These are phyloP conservation scores for Rhinophrynus dorsalis DNA, from an alignment of 2,797 vertebrate species.

Conservation along the genomic window DNA sequence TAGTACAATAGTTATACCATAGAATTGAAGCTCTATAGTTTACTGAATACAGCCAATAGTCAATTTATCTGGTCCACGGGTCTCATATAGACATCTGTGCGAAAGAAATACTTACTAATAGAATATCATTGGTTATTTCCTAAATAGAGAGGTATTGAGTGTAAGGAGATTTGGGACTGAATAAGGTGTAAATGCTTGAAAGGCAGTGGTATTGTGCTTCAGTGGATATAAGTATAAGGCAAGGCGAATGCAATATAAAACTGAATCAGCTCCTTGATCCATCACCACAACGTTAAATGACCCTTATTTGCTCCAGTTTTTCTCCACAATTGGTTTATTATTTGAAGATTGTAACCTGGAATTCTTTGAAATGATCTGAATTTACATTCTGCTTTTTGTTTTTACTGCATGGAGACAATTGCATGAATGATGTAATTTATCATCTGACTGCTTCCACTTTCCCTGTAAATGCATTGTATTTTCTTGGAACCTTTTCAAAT, in stretches of 20 bases:
- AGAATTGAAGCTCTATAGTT: no score
- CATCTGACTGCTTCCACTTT: conserved; percentile 46
- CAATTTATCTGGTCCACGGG: no score
- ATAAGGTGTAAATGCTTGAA: conserved; percentile 25
- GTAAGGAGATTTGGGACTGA: no score
- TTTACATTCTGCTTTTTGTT: conserved; percentile 17
- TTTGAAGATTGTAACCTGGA: conserved; percentile 28
- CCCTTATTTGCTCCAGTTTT: conserved; percentile 30
- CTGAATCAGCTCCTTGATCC: conserved; percentile 12
- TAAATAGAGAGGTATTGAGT: no score
- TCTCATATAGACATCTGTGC: no score
- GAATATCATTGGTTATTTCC: no score
- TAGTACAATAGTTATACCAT: no score
- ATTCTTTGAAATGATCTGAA: conserved; percentile 24
- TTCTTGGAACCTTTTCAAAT: conserved; percentile 36
- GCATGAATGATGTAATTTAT: conserved; percentile 43
- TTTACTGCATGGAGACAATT: conserved; percentile 21
- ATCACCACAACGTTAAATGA: conserved; percentile 13
- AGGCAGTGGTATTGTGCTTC: conserved; percentile 25
- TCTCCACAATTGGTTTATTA: conserved; percentile 23
- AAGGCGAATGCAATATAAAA: conserved; percentile 31
- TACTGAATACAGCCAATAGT: no score
- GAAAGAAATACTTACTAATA: no score
- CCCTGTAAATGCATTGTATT: conserved; percentile 40
- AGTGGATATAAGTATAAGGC: conserved; percentile 39